These are phyloP conservation scores for Enteromius paludinosus DNA, from an alignment of 2,797 vertebrate genomes.

Conservation along the genomic window DNA sequence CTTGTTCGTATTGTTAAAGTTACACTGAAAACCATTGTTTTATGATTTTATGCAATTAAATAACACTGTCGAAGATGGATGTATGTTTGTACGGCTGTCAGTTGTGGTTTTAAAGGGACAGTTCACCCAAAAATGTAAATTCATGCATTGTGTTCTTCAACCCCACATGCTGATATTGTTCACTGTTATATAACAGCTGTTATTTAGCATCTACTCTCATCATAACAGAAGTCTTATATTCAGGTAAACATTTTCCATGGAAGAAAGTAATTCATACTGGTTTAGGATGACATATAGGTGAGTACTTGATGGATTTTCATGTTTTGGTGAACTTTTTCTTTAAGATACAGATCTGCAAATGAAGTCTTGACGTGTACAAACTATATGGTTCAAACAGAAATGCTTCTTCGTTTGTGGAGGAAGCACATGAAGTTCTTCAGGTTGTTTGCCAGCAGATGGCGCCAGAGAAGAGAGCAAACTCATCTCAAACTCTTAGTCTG, in stretches of 20 bases:
- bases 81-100: neutral
- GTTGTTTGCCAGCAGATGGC: neutral
- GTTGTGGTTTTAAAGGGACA: neutral
- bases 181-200: neutral
- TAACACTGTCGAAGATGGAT: neutral
- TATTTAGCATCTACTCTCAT: neutral
- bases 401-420: neutral
- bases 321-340: neutral
- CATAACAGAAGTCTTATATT: neutral
- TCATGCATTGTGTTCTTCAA: neutral
- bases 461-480: neutral
- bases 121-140: neutral
- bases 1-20: too few species aligned
- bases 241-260: neutral
- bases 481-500: neutral
- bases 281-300: neutral
- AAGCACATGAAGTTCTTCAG: neutral
- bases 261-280: neutral
- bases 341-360: neutral
- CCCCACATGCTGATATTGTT: neutral
- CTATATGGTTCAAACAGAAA: neutral
- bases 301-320: neutral
- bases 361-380: constrained; percentile 3
- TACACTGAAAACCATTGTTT: neutral
- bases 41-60: neutral